These are phyloP conservation scores for Lithophane socia DNA, from an alignment of 2,888 invertebrate genomes.

Conservation along the genomic window DNA sequence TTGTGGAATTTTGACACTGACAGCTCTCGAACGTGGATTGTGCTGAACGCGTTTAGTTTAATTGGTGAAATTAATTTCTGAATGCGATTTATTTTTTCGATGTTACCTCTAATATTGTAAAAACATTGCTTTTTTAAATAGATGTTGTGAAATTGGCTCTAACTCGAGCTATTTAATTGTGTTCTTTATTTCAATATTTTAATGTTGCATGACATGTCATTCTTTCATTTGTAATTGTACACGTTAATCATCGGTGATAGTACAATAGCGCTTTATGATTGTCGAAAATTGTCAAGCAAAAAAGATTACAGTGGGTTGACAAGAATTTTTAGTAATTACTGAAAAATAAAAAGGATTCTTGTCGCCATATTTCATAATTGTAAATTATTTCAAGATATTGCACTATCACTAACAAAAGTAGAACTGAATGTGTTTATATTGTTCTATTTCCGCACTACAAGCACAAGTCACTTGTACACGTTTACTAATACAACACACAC, in stretches of 20 bases:
- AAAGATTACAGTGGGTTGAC: no score
- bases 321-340: background rate
- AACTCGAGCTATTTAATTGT: slow-evolving; percentile 55
- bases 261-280: slow-evolving; percentile 42
- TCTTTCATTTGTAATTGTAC: slow-evolving; percentile 40
- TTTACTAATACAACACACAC: slow-evolving; percentile 82
- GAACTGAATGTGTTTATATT: slow-evolving; percentile 60
- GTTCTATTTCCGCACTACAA: slow-evolving; percentile 74
- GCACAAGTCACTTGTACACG: slow-evolving; percentile 83
- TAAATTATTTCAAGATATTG: slow-evolving; percentile 34
- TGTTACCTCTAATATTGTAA: slow-evolving; percentile 45
- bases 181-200: slow-evolving; percentile 44
- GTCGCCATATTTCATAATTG: background rate
- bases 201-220: slow-evolving; percentile 83
- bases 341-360: background rate
- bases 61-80: slow-evolving; percentile 26
- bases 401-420: slow-evolving; percentile 45
- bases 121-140: slow-evolving; percentile 50
- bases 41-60: background rate
- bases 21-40: background rate
- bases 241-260: slow-evolving; percentile 41
- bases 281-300: slow-evolving; percentile 2
- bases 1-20: background rate
- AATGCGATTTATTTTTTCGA: slow-evolving; percentile 36
- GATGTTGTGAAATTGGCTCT: slow-evolving; percentile 70